Conservation (phyloP, 2,888 invertebrate species). For the Chloromyia formosa region DNA sequence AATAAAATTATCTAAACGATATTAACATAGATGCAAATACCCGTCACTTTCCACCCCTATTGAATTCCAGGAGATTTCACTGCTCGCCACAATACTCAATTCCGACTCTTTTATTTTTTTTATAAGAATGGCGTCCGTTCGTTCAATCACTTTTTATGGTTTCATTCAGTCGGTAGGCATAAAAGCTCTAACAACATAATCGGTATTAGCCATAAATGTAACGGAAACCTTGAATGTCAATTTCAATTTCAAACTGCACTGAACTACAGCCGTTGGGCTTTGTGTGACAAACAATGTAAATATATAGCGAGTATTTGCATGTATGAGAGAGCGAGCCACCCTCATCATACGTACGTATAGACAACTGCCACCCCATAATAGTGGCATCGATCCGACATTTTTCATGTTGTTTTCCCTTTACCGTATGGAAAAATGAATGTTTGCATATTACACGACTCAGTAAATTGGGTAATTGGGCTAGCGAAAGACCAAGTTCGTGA, state of each 20-base stretch:
- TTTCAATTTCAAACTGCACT: constrained; percentile 41
- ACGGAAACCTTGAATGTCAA: constrained; percentile 43
- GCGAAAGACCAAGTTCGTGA: background rate
- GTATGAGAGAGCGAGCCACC: background rate
- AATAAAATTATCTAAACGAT: too few species aligned
- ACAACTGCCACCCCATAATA: background rate
- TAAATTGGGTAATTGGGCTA: constrained; percentile 44
- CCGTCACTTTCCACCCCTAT: too few species aligned
- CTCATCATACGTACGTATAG: constrained; percentile 2
- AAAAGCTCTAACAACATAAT: constrained; percentile 40
- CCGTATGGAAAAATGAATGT: constrained; percentile 33
- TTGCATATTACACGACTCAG: constrained; percentile 43
- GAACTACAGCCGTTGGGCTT: constrained; percentile 16
- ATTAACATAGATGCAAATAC: too few species aligned
- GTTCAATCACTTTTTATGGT: constrained; percentile 43
- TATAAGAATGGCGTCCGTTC: background rate
- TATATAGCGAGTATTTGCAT: background rate
- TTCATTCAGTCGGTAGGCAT: constrained; percentile 38
- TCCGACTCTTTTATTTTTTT: too few species aligned
- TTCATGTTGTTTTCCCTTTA: constrained; percentile 34
- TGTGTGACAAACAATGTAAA: constrained; percentile 4
- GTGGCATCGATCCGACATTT: constrained; percentile 39
- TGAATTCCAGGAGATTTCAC: too few species aligned
- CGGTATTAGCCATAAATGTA: constrained; percentile 40
- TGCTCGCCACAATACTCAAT: too few species aligned